Conservation (phyloP, 2,113 vertebrate genomes). For the Narcine bancroftii region DNA sequence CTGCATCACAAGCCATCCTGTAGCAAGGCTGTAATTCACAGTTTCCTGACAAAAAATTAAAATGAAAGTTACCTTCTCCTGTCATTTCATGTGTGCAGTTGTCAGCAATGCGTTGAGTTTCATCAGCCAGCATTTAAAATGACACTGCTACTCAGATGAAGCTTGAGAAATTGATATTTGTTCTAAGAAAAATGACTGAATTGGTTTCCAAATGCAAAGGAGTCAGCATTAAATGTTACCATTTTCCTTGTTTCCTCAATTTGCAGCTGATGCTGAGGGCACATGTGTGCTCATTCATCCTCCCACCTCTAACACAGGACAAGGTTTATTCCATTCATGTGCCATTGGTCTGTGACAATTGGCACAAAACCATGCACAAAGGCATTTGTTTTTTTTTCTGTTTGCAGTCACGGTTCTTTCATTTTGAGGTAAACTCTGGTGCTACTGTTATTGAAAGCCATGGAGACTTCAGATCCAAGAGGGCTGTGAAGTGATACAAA, state of each 20-base stretch:
- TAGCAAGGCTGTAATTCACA: not conserved
- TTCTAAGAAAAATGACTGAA: not conserved
- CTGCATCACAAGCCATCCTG: too few species aligned
- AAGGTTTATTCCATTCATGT: not conserved
- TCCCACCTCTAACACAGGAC: not conserved
- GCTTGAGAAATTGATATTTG: not conserved
- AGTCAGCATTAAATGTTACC: not conserved
- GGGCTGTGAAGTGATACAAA: not conserved
- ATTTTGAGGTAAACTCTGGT: not conserved
- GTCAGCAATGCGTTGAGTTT: not conserved
- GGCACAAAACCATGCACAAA: not conserved
- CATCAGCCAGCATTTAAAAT: not conserved
- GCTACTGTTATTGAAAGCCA: not conserved
- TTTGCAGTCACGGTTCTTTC: not conserved
- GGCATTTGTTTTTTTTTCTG: not conserved
- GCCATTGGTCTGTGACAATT: not conserved
- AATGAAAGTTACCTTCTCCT: not conserved
- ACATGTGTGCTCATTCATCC: too few species aligned
- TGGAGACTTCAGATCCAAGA: not conserved
- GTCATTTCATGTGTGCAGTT: not conserved
- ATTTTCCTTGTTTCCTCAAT: not conserved
- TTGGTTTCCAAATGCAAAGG: not conserved
- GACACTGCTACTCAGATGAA: not conserved
- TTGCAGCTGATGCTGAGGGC: not conserved
- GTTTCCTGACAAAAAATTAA: not conserved